These are phyloP conservation scores for Suillia variegata DNA, from an alignment of 2,888 invertebrate species.

Conservation along the genomic window DNA sequence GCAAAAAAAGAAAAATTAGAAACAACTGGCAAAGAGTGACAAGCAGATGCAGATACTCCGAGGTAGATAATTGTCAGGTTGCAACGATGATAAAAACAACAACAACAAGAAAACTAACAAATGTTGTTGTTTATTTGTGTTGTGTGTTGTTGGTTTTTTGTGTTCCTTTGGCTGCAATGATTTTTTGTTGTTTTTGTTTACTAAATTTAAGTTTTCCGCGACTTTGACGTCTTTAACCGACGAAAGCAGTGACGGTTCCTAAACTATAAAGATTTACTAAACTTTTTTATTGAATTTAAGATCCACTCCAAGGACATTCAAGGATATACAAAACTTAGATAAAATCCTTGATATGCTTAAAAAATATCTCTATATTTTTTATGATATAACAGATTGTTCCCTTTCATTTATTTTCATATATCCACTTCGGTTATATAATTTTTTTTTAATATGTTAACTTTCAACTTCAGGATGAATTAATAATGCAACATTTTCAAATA, in stretches of 20 bases:
- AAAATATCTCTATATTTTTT: no score
- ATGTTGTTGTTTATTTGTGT: background rate
- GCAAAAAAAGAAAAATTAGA: background rate
- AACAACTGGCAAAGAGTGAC: background rate
- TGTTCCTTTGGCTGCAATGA: background rate
- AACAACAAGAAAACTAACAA: slow-evolving; percentile 6
- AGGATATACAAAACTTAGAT: no score
- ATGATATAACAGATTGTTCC: no score
- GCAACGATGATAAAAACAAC: slow-evolving; percentile 27
- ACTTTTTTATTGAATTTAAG: no score
- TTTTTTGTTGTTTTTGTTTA: slow-evolving; percentile 13
- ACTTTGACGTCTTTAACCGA: background rate
- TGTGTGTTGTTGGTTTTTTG: background rate
- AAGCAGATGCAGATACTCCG: background rate
- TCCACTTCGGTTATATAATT: no score
- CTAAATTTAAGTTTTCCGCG: slow-evolving; percentile 8
- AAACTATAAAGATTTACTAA: no score
- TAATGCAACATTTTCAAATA: no score
- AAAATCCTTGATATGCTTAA: no score
- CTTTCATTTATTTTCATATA: no score
- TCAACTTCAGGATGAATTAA: no score
- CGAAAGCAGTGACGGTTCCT: slow-evolving; percentile 9
- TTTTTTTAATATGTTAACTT: no score
- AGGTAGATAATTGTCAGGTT: slow-evolving; percentile 18
- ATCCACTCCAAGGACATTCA: no score